Evolutionary conservation across 2,797 vertebrate genomes (phyloP), one percentile per base, ranked within the genome.

Genomic region (Bradypus variegatus): DNA sequence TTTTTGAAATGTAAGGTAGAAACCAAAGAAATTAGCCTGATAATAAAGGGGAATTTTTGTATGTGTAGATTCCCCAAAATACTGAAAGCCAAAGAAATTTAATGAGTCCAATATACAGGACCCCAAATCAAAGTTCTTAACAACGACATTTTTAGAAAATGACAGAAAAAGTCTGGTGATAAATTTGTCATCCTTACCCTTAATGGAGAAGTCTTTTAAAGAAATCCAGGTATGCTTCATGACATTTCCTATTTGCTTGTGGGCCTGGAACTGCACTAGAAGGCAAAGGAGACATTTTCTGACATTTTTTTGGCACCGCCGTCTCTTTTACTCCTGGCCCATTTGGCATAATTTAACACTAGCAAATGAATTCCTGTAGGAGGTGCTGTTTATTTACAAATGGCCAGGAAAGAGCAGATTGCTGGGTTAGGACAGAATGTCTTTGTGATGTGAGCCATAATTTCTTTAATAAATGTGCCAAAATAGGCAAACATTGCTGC

Each of bases 351-450:
- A 64, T 77, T 80, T 78, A 87, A 94, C 95, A 94, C 72, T 93
- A 91, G 88, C 94, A 91, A 90, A 92, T 75, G 91, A 75, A 77
- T 78, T 95, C 97, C 97, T 96, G 97, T 91, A 98, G 98, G 97
- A 97, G 98, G 97, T 96, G 97, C 97, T 98, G 97, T 97, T 94
- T 97, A 73, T 95, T 97, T 97, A 89, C 90, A 65, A 96, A 97
- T 97, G 93, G 29, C 83, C 91, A 86, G 81, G 81, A 82, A 92
- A 48, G 62, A 72, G 60, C 60, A 3, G 84, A 78, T 91, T 91
- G 90, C 85, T 77, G 69, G 86, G 86, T 94, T 93, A 79, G 91
- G 73, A 82, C 55, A 55, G 82, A 92, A 92, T 53, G 84, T 94
- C 62, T 94, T 36, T 15, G 76, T 77, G 69, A 45, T 77, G 53